phyloP scores from a whole-genome alignment of 30 jellyfish, hydroid and myxozoan species.

The Cassiopea xamachana region DNA sequence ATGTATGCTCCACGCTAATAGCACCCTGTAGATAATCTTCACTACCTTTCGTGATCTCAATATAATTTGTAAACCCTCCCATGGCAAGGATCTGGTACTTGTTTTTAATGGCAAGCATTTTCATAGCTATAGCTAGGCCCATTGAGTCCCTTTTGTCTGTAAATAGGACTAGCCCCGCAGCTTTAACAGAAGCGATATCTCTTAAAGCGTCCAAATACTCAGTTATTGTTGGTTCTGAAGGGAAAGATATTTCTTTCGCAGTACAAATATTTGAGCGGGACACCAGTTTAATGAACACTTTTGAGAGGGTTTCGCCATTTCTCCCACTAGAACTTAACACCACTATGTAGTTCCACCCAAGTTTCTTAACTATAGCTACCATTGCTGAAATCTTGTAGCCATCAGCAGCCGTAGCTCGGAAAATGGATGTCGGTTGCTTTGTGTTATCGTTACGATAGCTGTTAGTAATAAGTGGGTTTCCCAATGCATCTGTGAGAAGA shows the following conservation, averaged over 20 bases:
- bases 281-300: background rate
- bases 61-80: constrained; percentile 72
- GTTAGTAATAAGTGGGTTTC: background rate
- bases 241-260: background rate
- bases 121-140: constrained; percentile 53
- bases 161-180: constrained; percentile 47
- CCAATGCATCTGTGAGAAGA: background rate
- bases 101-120: background rate
- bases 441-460: background rate
- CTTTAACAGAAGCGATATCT: constrained; percentile 11
- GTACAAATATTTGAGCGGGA: background rate
- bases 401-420: constrained; percentile 23
- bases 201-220: constrained; percentile 21
- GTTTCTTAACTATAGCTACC: background rate
- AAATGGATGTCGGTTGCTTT: background rate
- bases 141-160: constrained; percentile 64
- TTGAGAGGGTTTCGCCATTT: background rate
- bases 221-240: background rate
- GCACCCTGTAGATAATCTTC: constrained; percentile 74
- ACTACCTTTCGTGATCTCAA: constrained; percentile 65
- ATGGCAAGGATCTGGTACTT: constrained; percentile 59
- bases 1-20: constrained; percentile 49
- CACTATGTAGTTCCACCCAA: constrained; percentile 12
- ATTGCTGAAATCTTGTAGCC: constrained; percentile 1
- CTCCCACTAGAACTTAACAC: constrained; percentile 27